phyloP scores from a whole-genome alignment of 2,888 invertebrate genomes.

The Nowickia ferox region DNA sequence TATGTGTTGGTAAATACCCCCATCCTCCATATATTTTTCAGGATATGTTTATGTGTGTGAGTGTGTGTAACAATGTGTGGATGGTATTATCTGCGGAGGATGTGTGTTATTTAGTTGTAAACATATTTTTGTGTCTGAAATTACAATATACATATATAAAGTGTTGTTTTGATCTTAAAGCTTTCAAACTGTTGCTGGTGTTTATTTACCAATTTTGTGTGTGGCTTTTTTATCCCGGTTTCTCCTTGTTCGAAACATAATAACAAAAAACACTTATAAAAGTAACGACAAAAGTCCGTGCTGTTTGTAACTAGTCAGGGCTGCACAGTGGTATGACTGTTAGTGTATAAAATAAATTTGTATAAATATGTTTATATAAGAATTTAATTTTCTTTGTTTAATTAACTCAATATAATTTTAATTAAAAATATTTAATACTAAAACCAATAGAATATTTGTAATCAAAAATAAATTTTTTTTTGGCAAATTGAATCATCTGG shows the following conservation, averaged over 20 bases:
- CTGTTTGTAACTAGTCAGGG: background rate
- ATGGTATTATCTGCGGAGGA: background rate
- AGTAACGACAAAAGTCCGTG: background rate
- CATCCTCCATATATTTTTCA: background rate
- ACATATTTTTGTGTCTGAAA: background rate
- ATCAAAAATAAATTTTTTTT: too few relatives aligned
- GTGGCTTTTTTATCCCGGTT: constrained; percentile 47
- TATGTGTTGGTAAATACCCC: constrained; percentile 19
- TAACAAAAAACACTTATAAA: background rate
- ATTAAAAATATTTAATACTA: background rate
- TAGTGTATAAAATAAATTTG: background rate
- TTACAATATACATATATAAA: background rate
- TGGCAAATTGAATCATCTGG: too few relatives aligned
- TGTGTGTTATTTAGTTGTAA: constrained; percentile 28
- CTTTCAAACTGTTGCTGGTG: constrained; percentile 70
- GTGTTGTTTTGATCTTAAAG: constrained; percentile 35
- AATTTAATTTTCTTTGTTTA: background rate
- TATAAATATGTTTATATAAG: background rate
- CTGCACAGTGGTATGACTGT: constrained; percentile 23
- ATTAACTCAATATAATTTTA: constrained; percentile 20
- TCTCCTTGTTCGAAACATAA: constrained; percentile 40
- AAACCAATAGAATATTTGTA: background rate
- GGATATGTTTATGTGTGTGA: constrained; percentile 9
- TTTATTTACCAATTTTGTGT: constrained; percentile 58
- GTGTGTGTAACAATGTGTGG: background rate